phyloP scores from a whole-genome alignment of 1,140 invertebrate genomes.

The Asbolus verrucosus region DNA sequence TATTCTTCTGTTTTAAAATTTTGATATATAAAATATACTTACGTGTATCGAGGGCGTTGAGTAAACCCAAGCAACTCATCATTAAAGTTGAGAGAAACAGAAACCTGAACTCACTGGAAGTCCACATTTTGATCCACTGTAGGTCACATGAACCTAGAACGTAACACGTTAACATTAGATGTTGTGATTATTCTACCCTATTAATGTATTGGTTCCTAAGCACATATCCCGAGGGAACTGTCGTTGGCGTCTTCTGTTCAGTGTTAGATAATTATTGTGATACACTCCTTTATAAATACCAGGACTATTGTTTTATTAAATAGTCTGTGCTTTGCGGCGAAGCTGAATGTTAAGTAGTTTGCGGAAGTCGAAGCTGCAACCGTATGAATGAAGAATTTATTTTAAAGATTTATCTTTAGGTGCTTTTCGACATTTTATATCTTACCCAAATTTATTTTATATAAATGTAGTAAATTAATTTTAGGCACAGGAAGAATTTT shows the following conservation, averaged over 20 bases:
- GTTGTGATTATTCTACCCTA: conserved; percentile 37
- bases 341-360: conserved; percentile 6
- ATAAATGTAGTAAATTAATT: conserved; percentile 2
- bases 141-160: conserved; percentile 42
- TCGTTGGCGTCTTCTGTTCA: conserved; percentile 13
- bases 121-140: conserved; percentile 31
- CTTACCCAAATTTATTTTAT: too few relatives aligned
- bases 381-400: too few relatives aligned
- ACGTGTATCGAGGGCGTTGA: conserved; percentile 12
- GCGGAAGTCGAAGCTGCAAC: too few relatives aligned
- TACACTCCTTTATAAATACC: conserved; percentile 30
- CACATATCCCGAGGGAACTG: conserved; percentile 16
- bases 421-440: too few relatives aligned
- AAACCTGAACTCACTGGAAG: conserved; percentile 30
- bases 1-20: too few relatives aligned
- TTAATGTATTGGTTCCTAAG: conserved; percentile 34
- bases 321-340: conserved; percentile 7
- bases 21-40: conserved; percentile 16
- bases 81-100: conserved; percentile 18
- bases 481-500: conserved; percentile 13
- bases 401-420: too few relatives aligned
- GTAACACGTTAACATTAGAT: conserved; percentile 32
- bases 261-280: conserved; percentile 37
- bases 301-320: conserved; percentile 25
- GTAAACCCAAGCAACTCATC: background rate